phyloP scores from a whole-genome alignment of 2,888 invertebrate species.

The Orthosia cruda region DNA sequence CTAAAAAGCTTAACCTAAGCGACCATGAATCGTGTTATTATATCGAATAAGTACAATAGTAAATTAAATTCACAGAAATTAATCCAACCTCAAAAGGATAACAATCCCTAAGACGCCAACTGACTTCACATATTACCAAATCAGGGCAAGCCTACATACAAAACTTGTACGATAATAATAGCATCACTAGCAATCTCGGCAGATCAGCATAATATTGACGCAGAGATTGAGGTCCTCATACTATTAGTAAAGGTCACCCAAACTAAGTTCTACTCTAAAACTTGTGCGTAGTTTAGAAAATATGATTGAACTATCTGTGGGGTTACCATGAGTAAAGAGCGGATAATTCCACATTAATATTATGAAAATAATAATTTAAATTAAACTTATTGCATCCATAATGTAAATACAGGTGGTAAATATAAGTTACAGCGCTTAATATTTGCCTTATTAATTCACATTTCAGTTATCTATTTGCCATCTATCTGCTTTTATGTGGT shows the following conservation, averaged over 20 bases:
- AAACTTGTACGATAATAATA: conserved; percentile 24
- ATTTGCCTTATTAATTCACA: too few species aligned
- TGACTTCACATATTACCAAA: background rate
- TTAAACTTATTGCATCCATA: too few species aligned
- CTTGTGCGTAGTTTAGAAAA: conserved; percentile 40
- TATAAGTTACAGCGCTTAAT: too few species aligned
- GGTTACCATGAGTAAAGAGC: background rate
- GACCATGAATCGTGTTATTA: too few species aligned
- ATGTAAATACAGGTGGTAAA: too few species aligned
- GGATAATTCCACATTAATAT: background rate
- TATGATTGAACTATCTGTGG: conserved; percentile 5
- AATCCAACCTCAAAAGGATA: background rate
- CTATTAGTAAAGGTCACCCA: conserved; percentile 21
- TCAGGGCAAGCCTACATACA: background rate
- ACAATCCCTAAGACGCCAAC: background rate
- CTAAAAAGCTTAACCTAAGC: too few species aligned
- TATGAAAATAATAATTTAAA: too few species aligned
- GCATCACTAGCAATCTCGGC: background rate
- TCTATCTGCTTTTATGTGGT: too few species aligned
- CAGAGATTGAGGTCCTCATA: conserved; percentile 3
- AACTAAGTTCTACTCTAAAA: conserved; percentile 29
- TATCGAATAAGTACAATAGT: too few species aligned
- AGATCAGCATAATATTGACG: conserved; percentile 46
- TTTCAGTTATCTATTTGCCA: too few species aligned
- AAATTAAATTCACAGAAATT: background rate